These are phyloP conservation scores for Aplochiton taeniatus DNA, from an alignment of 2,797 vertebrate genomes.

Conservation along the genomic window DNA sequence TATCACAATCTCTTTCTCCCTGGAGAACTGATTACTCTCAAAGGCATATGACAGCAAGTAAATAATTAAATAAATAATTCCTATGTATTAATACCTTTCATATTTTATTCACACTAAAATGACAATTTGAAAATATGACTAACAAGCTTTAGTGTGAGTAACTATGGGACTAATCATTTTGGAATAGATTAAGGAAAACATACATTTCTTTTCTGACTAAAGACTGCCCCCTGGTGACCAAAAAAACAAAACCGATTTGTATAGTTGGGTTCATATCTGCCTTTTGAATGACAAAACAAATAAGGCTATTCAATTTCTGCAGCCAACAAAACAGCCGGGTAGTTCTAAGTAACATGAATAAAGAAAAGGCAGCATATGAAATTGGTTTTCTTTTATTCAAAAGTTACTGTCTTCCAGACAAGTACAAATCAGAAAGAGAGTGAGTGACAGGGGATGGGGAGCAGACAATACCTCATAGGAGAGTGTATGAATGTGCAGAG, in stretches of 20 bases:
- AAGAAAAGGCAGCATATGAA: constrained; percentile 74
- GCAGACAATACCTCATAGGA: constrained; percentile 86
- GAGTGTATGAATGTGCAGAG: constrained; percentile 33
- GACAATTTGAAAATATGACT: too few species aligned
- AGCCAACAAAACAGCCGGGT: too few species aligned
- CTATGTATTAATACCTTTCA: too few species aligned
- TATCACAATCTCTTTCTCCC: constrained; percentile 22
- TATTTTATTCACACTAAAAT: too few species aligned
- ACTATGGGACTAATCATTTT: too few species aligned
- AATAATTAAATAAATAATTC: too few species aligned
- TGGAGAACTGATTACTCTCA: constrained; percentile 34
- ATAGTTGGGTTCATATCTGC: too few species aligned
- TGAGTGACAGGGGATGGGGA: constrained; percentile 97
- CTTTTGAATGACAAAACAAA: too few species aligned
- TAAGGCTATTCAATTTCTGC: too few species aligned
- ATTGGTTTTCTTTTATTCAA: constrained; percentile 99
- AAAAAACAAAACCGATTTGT: constrained; percentile 4
- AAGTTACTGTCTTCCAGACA: constrained; percentile 99
- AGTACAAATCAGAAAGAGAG: constrained; percentile 99
- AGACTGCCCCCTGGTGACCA: constrained; percentile 59
- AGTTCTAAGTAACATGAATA: neutral
- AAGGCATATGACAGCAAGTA: too few species aligned
- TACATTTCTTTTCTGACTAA: constrained; percentile 5
- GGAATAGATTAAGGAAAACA: neutral
- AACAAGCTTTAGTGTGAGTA: too few species aligned